Conservation (phyloP, 2,888 invertebrate species). For the Adelphocoris suturalis region DNA sequence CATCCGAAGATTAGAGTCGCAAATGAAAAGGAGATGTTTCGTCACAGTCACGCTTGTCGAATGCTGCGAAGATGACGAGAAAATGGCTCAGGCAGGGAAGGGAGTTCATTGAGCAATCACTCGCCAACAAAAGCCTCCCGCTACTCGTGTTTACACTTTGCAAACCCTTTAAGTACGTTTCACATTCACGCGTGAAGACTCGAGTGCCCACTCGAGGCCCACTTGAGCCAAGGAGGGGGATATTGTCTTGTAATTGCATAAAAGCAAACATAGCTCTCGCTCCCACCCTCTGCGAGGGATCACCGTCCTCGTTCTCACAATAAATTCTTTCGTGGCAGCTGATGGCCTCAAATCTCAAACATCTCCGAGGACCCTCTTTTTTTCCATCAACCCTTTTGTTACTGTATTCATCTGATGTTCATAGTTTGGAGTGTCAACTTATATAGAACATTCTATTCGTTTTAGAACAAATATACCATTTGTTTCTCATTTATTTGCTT, state of each 20-base stretch:
- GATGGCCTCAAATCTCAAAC: slow-evolving; percentile 15
- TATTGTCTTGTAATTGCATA: slow-evolving; percentile 68
- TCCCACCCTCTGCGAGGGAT: slow-evolving; percentile 3
- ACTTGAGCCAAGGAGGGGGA: slow-evolving; percentile 26
- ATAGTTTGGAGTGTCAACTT: too few relatives aligned
- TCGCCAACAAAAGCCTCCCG: slow-evolving; percentile 43
- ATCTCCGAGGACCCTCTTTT: neutral
- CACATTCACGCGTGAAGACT: slow-evolving; percentile 52
- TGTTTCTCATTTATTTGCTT: too few relatives aligned
- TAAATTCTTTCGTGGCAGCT: slow-evolving; percentile 25
- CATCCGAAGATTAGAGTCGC: neutral
- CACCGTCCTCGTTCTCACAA: slow-evolving; percentile 6
- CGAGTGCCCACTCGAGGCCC: slow-evolving; percentile 56
- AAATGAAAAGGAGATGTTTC: neutral
- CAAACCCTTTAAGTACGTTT: slow-evolving; percentile 64
- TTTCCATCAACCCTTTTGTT: neutral
- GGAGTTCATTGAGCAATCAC: slow-evolving; percentile 45
- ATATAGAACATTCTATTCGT: too few relatives aligned
- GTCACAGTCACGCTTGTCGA: neutral
- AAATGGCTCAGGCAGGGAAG: neutral
- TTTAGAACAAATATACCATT: too few relatives aligned
- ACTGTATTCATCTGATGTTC: neutral
- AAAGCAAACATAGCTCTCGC: slow-evolving; percentile 57
- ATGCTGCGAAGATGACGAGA: neutral
- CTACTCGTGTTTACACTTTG: slow-evolving; percentile 59